phyloP scores from a whole-genome alignment of 2,113 vertebrate genomes.

The Tricholaema leucomelas region DNA sequence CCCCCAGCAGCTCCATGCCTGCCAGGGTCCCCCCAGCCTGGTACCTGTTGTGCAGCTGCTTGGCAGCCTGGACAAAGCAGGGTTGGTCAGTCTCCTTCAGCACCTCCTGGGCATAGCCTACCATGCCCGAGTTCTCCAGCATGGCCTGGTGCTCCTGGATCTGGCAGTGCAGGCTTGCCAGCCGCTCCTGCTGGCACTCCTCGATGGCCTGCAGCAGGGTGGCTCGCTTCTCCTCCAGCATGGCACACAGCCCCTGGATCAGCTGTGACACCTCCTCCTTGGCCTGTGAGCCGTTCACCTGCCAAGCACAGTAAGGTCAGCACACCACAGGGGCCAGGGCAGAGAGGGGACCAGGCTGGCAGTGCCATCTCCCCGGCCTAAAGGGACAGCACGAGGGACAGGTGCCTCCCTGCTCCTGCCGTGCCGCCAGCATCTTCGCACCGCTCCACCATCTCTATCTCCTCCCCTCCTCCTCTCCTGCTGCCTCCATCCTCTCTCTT shows the following conservation, averaged over 20 bases:
- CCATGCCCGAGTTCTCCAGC: slow-evolving; percentile 89
- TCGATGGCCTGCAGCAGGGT: slow-evolving; percentile 84
- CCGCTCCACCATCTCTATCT: neutral
- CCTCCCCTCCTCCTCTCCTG: neutral
- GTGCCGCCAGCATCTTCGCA: neutral
- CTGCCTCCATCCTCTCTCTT: neutral
- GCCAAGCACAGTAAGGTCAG: neutral
- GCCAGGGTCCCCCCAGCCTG: rapidly evolving
- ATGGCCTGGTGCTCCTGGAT: slow-evolving; percentile 86
- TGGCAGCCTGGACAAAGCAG: slow-evolving; percentile 94
- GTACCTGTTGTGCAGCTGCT: slow-evolving; percentile 91
- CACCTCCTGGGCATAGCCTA: slow-evolving; percentile 93
- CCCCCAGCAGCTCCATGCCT: neutral
- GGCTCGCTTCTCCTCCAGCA: slow-evolving; percentile 86
- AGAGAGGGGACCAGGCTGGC: neutral
- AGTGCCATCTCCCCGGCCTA: neutral
- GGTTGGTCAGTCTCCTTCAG: slow-evolving; percentile 93
- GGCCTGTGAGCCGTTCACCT: slow-evolving; percentile 87
- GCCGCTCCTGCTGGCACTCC: slow-evolving; percentile 81
- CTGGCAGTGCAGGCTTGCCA: slow-evolving; percentile 82
- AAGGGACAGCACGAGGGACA: neutral
- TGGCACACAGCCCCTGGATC: slow-evolving; percentile 82
- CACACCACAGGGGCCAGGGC: rapidly evolving
- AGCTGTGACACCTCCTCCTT: slow-evolving; percentile 87
- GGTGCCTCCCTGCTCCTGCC: neutral